Percentiles rank a stretch among this genome's conserved stretches.
These are phyloP conservation scores for Pemphredon lugubris DNA, from an alignment of 2,888 invertebrate species.

Conservation along the genomic window DNA sequence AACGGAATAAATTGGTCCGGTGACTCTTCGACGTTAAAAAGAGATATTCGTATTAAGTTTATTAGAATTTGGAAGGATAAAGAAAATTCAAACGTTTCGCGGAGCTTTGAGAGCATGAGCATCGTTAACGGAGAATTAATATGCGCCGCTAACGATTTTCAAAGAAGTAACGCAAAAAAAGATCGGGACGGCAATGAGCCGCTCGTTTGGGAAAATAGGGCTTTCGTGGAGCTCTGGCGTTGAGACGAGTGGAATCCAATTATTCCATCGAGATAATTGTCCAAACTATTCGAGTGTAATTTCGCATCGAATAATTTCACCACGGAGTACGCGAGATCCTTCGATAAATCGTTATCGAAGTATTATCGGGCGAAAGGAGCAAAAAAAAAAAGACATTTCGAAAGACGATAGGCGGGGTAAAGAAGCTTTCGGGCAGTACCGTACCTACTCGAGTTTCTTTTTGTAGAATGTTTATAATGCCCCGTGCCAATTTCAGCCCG, in stretches of 20 bases:
- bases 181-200: slow-evolving; percentile 17
- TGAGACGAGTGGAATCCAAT: slow-evolving; percentile 27
- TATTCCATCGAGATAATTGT: slow-evolving; percentile 30
- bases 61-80: no score
- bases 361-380: no score
- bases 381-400: background rate
- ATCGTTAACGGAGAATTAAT: no score
- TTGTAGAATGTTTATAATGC: slow-evolving; percentile 4
- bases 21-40: no score
- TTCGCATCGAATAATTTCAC: background rate
- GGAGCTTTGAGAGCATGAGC: no score
- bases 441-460: background rate
- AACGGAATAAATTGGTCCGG: no score
- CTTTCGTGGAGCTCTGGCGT: slow-evolving; percentile 9
- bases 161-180: slow-evolving; percentile 20
- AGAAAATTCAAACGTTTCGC: no score
- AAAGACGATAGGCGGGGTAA: no score
- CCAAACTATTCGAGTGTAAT: slow-evolving; percentile 1
- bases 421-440: no score
- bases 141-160: background rate
- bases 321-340: background rate
- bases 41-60: no score
- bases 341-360: background rate
- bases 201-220: slow-evolving; percentile 16
- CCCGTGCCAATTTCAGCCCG: slow-evolving; percentile 17